phyloP scores from a whole-genome alignment of 2,797 vertebrate genomes.

The Ataeniobius toweri region DNA sequence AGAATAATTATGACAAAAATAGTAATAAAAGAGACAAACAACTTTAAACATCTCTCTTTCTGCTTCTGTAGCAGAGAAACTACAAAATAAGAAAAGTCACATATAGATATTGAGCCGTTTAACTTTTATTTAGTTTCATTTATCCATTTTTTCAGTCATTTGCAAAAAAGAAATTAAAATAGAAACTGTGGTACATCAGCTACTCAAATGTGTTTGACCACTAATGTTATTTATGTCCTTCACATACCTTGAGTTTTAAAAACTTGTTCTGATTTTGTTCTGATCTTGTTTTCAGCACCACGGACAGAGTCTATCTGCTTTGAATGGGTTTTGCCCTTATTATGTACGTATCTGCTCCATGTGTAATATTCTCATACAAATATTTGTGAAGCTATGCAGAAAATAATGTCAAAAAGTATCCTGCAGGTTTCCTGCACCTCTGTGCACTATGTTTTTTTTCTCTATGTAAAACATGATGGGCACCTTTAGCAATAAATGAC shows the following conservation, averaged over 20 bases:
- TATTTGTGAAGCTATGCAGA: background rate
- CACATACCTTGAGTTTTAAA: background rate
- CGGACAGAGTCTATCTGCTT: slow-evolving; percentile 36
- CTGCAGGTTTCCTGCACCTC: background rate
- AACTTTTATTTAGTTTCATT: background rate
- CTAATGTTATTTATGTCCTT: background rate
- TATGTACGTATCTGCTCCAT: no score
- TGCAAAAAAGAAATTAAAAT: background rate
- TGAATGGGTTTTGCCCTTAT: background rate
- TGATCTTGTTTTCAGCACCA: slow-evolving; percentile 51
- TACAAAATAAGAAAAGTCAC: background rate
- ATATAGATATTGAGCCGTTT: background rate
- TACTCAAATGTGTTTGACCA: background rate
- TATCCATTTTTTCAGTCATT: background rate
- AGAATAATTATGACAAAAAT: background rate
- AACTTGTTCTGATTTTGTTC: background rate
- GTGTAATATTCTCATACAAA: background rate
- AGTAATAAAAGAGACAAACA: background rate
- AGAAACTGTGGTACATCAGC: background rate
- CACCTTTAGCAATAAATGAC: background rate
- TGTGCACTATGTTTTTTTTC: background rate
- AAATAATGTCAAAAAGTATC: background rate
- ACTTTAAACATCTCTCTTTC: background rate
- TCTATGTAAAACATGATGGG: background rate
- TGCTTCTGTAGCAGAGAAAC: background rate